phyloP scores from a whole-genome alignment of 2,797 vertebrate genomes.

The Ispidina lecontei region DNA sequence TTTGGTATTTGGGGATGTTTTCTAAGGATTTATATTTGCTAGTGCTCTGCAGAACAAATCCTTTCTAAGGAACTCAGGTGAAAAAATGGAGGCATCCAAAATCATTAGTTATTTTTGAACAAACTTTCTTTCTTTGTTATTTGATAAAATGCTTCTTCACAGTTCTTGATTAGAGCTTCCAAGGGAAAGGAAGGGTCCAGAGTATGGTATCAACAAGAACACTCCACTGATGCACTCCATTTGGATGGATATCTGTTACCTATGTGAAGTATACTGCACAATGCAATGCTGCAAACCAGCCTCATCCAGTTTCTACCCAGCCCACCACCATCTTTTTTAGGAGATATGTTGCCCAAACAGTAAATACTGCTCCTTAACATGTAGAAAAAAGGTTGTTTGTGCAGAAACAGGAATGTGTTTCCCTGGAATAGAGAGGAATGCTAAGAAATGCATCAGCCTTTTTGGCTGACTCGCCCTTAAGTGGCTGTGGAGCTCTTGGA shows the following conservation, averaged over 20 bases:
- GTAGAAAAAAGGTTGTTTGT: neutral
- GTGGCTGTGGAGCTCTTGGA: neutral
- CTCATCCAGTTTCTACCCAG: neutral
- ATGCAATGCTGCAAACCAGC: neutral
- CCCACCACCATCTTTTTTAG: neutral
- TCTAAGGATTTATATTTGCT: neutral
- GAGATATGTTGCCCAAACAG: neutral
- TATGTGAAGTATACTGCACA: neutral
- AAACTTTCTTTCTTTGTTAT: neutral
- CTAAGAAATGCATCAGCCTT: neutral
- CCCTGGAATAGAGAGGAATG: neutral
- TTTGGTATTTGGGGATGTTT: neutral
- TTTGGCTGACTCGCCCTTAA: neutral
- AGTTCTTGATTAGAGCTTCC: neutral
- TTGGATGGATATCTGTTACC: neutral
- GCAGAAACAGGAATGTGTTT: neutral
- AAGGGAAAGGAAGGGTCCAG: neutral
- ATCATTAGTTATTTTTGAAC: neutral
- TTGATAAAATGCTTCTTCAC: slow-evolving; percentile 17
- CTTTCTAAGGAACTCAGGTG: neutral
- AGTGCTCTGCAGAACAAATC: neutral
- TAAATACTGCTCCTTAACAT: neutral
- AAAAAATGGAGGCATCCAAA: neutral
- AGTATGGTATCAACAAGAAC: neutral
- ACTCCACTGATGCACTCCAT: neutral